Percentiles rank a stretch among this genome's conserved stretches.
phyloP scores from a whole-genome alignment of 2,888 invertebrate genomes.

The Unio delphinus region DNA sequence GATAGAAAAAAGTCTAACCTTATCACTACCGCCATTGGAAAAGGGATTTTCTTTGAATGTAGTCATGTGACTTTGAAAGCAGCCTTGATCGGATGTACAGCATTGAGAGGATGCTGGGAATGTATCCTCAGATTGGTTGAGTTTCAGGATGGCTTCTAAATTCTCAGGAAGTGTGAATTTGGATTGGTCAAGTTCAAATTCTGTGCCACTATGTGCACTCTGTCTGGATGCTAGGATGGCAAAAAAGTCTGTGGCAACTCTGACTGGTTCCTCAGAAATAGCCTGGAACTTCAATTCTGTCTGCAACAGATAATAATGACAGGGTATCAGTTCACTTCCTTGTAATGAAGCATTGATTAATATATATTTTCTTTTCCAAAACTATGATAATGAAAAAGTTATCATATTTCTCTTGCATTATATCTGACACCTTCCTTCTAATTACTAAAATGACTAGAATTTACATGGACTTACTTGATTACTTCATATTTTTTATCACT shows the following conservation, averaged over 20 bases:
- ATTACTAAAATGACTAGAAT: too few relatives aligned
- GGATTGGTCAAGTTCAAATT: slow-evolving; percentile 36
- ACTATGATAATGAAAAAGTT: too few relatives aligned
- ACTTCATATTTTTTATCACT: too few relatives aligned
- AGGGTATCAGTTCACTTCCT: not conserved
- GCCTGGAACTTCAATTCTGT: slow-evolving; percentile 52
- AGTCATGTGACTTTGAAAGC: slow-evolving; percentile 56
- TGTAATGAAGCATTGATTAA: not conserved
- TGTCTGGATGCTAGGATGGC: slow-evolving; percentile 51
- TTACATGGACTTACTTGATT: too few relatives aligned
- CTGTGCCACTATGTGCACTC: slow-evolving; percentile 12
- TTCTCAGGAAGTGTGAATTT: slow-evolving; percentile 52
- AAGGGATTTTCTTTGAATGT: slow-evolving; percentile 50
- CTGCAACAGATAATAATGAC: slow-evolving; percentile 38
- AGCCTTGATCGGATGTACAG: slow-evolving; percentile 25
- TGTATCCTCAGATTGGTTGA: not conserved
- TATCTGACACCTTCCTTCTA: too few relatives aligned
- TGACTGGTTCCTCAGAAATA: slow-evolving; percentile 51
- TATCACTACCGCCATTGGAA: slow-evolving; percentile 27
- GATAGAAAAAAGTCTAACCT: slow-evolving; percentile 20
- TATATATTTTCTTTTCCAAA: too few relatives aligned
- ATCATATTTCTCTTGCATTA: too few relatives aligned
- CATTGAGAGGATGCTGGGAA: not conserved
- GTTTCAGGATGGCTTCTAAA: slow-evolving; percentile 23
- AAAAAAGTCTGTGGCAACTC: slow-evolving; percentile 35